Evolutionary conservation across 2,113 vertebrate species (phyloP).

Genomic region (Stigmatopora nigra): DNA sequence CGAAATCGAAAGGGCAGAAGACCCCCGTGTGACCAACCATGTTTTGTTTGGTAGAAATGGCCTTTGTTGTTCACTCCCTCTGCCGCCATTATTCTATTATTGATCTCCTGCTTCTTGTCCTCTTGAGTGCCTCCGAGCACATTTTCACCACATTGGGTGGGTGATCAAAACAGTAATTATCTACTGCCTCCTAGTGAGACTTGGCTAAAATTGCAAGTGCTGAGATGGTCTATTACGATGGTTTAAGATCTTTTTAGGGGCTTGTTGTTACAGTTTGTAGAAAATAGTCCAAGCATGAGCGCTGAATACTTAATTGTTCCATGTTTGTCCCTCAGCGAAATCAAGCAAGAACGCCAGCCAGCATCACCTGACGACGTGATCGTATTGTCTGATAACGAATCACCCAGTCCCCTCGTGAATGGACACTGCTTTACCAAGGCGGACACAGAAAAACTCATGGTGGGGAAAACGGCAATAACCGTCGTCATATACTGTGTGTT

Average conservation of each 20-base stretch:
- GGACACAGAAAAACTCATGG: conserved; percentile 85
- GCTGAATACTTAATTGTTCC: not conserved
- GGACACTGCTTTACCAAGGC: conserved; percentile 79
- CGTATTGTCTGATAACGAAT: conserved; percentile 88
- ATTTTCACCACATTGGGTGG: conserved; percentile 12
- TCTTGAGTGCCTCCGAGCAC: conserved; percentile 45
- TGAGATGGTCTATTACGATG: not conserved
- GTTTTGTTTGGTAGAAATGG: conserved; percentile 26
- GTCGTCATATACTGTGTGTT: not conserved
- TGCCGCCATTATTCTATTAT: conserved; percentile 62
- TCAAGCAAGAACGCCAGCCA: conserved; percentile 77
- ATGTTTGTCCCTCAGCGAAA: conserved; percentile 66
- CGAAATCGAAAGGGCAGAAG: not conserved
- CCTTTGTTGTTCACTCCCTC: conserved; percentile 40
- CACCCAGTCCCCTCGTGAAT: conserved; percentile 85
- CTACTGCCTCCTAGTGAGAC: conserved; percentile 52
- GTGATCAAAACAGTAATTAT: conserved; percentile 8
- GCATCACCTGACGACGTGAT: conserved; percentile 90
- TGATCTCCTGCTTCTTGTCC: conserved; percentile 57
- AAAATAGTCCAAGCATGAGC: not conserved
- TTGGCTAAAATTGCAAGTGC: conserved; percentile 19
- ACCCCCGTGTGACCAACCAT: not conserved
- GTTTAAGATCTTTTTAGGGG: not conserved
- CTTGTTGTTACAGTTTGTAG: too few species aligned
- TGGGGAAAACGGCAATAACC: conserved; percentile 51